phyloP scores from a whole-genome alignment of 2,888 invertebrate genomes.

The Tinea pellionella region DNA sequence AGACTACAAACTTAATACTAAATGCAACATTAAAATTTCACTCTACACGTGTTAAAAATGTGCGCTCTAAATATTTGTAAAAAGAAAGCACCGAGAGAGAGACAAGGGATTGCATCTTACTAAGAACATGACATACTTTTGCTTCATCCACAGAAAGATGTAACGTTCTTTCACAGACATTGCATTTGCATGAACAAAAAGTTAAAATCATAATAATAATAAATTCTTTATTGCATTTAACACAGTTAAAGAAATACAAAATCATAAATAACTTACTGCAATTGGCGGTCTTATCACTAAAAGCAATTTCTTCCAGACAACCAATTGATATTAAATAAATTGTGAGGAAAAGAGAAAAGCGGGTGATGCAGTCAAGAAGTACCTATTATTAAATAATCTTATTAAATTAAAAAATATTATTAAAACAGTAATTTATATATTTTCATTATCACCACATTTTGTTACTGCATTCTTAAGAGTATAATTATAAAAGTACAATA shows the following conservation, averaged over 20 bases:
- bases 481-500: conserved; percentile 10
- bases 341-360: no score
- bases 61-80: conserved; percentile 3
- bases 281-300: no score
- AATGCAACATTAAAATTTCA: neutral
- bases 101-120: neutral
- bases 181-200: neutral
- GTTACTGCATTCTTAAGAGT: neutral
- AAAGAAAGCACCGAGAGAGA: neutral
- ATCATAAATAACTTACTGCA: no score
- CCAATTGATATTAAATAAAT: no score
- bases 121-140: conserved; percentile 1
- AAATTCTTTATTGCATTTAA: no score
- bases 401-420: no score
- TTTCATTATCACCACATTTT: neutral
- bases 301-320: no score
- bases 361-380: no score
- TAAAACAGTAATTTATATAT: neutral
- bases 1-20: neutral
- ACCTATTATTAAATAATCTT: no score
- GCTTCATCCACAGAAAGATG: neutral
- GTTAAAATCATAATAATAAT: no score
- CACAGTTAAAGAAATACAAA: no score
- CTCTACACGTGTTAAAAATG: neutral
- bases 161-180: neutral